Percentiles rank a stretch among this genome's conserved stretches.
Evolutionary conservation across 1,140 invertebrate species (phyloP).

Genomic region (Papilio helenus): DNA sequence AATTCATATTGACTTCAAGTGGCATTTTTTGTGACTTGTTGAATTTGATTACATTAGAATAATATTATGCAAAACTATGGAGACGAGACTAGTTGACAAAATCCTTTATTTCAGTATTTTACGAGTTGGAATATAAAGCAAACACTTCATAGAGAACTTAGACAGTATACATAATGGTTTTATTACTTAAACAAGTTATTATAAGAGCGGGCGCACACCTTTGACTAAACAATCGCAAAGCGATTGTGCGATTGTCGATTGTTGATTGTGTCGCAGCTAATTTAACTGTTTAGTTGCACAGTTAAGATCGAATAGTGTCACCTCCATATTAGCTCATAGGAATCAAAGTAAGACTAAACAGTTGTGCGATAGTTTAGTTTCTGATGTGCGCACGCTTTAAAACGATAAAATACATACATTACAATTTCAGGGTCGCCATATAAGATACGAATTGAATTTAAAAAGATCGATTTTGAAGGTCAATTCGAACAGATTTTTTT

Average conservation of each 20-base stretch:
- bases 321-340: too few relatives aligned
- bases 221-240: too few relatives aligned
- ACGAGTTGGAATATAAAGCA: constrained; percentile 47
- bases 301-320: too few relatives aligned
- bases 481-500: constrained; percentile 44
- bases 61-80: neutral
- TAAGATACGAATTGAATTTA: neutral
- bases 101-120: constrained; percentile 31
- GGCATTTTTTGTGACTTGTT: neutral
- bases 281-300: too few relatives aligned
- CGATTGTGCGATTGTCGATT: too few relatives aligned
- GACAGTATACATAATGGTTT: constrained; percentile 65
- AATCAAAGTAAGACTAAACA: too few relatives aligned
- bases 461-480: constrained; percentile 20
- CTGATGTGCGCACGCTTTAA: too few relatives aligned
- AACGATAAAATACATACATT: neutral
- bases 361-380: too few relatives aligned
- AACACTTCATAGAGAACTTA: constrained; percentile 47
- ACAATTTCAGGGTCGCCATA: neutral
- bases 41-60: constrained; percentile 10
- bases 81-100: constrained; percentile 4
- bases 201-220: neutral
- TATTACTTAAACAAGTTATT: constrained; percentile 56
- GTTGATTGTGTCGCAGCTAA: too few relatives aligned
- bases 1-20: neutral